Evolutionary conservation across 64 coral and sea anemone genomes (phyloP).

Genomic region (Catalaphyllia jardinei): DNA sequence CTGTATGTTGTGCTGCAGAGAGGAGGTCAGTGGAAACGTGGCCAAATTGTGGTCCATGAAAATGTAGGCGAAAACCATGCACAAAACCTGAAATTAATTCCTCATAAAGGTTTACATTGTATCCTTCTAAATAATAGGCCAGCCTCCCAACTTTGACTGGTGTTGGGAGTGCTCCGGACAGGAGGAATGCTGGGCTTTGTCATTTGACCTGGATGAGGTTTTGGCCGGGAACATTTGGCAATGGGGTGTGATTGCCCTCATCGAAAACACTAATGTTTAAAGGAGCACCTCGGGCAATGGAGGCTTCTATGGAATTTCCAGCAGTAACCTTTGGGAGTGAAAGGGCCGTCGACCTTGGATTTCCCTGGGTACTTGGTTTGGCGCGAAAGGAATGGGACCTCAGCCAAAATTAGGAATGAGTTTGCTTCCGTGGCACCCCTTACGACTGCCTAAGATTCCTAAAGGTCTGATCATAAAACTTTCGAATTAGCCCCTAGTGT

Average conservation of each 20-base stretch:
- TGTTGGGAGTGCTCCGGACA: conserved; percentile 15
- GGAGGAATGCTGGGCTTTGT: neutral
- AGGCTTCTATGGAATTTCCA: conserved; percentile 5
- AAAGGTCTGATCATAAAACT: conserved; percentile 59
- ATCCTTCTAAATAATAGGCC: conserved; percentile 14
- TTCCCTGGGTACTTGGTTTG: neutral
- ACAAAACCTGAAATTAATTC: neutral
- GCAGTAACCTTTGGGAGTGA: conserved; percentile 8
- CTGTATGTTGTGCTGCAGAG: neutral
- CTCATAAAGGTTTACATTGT: neutral
- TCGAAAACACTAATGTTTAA: neutral
- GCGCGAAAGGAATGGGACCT: neutral
- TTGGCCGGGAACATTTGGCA: neutral
- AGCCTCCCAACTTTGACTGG: conserved; percentile 41
- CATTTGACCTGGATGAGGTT: neutral
- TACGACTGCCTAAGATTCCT: conserved; percentile 5
- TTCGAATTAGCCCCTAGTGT: conserved; percentile 37
- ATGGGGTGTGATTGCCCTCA: conserved; percentile 6
- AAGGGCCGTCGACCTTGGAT: neutral
- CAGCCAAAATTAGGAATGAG: neutral
- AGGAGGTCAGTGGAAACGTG: neutral
- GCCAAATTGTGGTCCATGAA: neutral
- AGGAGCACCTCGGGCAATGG: conserved; percentile 5
- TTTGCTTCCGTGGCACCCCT: neutral
- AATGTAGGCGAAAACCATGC: neutral